Conservation (phyloP, 2,113 vertebrate genomes). For the Hippoglossus stenolepis region DNA sequence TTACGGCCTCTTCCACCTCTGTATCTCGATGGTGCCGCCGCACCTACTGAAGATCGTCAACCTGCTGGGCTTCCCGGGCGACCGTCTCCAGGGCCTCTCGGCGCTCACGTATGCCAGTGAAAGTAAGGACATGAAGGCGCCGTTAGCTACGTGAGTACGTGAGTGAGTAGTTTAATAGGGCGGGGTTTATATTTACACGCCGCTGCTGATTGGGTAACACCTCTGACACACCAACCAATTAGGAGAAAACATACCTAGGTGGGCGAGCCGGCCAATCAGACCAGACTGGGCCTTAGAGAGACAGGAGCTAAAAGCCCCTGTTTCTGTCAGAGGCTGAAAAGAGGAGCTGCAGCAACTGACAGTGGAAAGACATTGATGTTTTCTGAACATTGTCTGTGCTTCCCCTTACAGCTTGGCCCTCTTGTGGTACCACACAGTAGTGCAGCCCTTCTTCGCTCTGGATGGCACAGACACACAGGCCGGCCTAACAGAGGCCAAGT, state of each 20-base stretch:
- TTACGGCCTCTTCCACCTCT: constrained; percentile 98
- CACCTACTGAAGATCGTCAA: constrained; percentile 99
- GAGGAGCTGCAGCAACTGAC: too few species aligned
- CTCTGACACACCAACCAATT: too few species aligned
- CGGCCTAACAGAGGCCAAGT: constrained; percentile 91
- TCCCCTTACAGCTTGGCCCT: constrained; percentile 86
- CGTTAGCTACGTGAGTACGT: constrained; percentile 99
- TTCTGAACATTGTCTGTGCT: constrained; percentile 8
- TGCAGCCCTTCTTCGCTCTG: constrained; percentile 95
- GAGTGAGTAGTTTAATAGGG: constrained; percentile 68
- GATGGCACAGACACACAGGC: constrained; percentile 90
- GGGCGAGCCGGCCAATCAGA: too few species aligned
- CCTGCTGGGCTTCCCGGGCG: constrained; percentile 98
- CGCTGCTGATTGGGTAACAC: too few species aligned
- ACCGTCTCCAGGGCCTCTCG: constrained; percentile 95
- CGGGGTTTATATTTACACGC: too few species aligned
- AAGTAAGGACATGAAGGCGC: constrained; percentile 99
- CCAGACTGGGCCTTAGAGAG: too few species aligned
- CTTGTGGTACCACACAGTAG: constrained; percentile 96
- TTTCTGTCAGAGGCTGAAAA: too few species aligned
- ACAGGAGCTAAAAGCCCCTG: too few species aligned
- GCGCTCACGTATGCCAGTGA: constrained; percentile 94
- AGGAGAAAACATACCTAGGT: too few species aligned
- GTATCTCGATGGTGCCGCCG: constrained; percentile 99
- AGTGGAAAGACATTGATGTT: too few species aligned